These are phyloP conservation scores for Cremastobaeus sp. DNA, from an alignment of 2,888 invertebrate species.

Conservation along the genomic window DNA sequence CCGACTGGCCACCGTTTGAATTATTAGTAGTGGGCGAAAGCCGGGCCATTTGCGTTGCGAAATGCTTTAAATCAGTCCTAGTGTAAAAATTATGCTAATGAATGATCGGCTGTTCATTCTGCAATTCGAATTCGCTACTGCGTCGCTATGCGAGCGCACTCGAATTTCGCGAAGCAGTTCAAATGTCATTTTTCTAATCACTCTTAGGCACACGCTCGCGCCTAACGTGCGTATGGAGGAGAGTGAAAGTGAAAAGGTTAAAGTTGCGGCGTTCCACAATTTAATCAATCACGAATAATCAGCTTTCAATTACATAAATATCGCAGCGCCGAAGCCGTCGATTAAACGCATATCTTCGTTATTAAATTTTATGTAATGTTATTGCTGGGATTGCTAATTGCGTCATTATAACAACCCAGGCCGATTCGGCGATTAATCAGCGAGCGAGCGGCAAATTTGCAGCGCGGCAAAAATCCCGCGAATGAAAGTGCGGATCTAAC, in stretches of 20 bases:
- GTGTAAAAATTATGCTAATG: too few relatives aligned
- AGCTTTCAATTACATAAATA: conserved; percentile 18
- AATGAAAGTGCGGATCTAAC: conserved; percentile 22
- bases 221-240: not conserved
- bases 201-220: too few relatives aligned
- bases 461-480: not conserved
- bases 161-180: too few relatives aligned
- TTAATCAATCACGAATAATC: conserved; percentile 21
- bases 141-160: too few relatives aligned
- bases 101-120: too few relatives aligned
- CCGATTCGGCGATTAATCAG: not conserved
- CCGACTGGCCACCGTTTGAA: too few relatives aligned
- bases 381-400: conserved; percentile 8
- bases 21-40: too few relatives aligned
- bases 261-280: conserved; percentile 28
- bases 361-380: conserved; percentile 18
- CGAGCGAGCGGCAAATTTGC: not conserved
- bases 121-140: too few relatives aligned
- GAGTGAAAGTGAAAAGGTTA: conserved; percentile 34
- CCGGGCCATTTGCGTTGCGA: too few relatives aligned
- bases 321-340: not conserved
- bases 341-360: conserved; percentile 26
- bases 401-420: conserved; percentile 11
- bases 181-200: not conserved
- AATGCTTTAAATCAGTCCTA: too few relatives aligned